Base-by-base conservation (phyloP, 2,797 vertebrate genomes). In the Hephaestus fuliginosus region DNA sequence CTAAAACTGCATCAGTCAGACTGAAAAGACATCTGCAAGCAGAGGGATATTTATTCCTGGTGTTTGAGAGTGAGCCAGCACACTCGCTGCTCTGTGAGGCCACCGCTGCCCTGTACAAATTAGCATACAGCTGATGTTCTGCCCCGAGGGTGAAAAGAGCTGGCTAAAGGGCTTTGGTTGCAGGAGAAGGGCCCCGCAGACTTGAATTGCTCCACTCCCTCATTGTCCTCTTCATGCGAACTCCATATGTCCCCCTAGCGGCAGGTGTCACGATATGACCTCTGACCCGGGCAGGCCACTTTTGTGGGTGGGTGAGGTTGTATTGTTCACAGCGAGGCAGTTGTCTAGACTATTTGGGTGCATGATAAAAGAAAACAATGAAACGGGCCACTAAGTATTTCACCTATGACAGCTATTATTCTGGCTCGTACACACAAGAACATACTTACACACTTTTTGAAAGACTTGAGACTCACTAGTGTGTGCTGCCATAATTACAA, bases 121-220 rank as follows among this genome's bases (percentile, higher is more conserved):
- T 96, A 85, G 91, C 95, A 96, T 96, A 95, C 95, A 96, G 95
- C 94, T 96, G 94, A 94, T 71, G 87, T 82, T 86, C 85, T 81
- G 84, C 77, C 83, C 87, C 0, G 5, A 62, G 88, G 86, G 87
- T 92, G 82, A 87, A 89, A 88, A 86, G 89, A 88, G 77, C 61
- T 18, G 84, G 76, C 77, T 81, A 64, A 79, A 75, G 86, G 84
- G 82, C 86, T 92, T 88, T 89, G 74, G 81, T 88, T 89, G 75
- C 46, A 83, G 74, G 71, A 67, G 78, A 74, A 84, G 82, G 87
- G 76, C 80, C 81, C 85, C 64, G 61, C 81, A 80, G 83, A 70
- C 36, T 82, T 82, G 88, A 91, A 88, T 92, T 84, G 80, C 94
- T 92, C 71, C 86, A 88, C 88, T 86, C 81, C 71, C 57, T 84